Evolutionary conservation across 2,797 vertebrate genomes (phyloP).

Genomic region (Perodicticus potto): DNA sequence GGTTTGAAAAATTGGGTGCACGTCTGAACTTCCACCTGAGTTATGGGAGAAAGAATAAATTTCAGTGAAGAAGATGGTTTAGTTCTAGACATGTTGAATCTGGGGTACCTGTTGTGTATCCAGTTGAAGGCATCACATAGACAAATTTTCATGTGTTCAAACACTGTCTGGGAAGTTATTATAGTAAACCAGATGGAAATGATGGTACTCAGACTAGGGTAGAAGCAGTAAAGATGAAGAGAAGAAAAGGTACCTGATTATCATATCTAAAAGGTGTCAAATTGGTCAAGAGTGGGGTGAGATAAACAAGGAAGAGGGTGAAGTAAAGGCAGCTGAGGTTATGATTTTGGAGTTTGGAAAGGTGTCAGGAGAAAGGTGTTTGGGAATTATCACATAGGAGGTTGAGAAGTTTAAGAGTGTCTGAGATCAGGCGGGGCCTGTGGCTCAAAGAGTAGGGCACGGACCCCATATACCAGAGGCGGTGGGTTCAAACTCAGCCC

Average conservation of each 20-base stretch:
- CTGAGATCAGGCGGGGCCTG: not conserved
- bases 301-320: not conserved
- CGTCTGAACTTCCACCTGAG: not conserved
- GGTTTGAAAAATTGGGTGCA: conserved; percentile 17
- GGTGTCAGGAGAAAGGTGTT: not conserved
- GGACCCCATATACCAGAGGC: too few species aligned
- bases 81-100: not conserved
- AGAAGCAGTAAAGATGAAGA: not conserved
- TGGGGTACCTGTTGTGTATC: not conserved
- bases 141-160: not conserved
- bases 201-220: not conserved
- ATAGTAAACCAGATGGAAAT: not conserved
- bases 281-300: not conserved
- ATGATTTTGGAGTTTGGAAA: not conserved
- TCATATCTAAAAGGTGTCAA: not conserved
- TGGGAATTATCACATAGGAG: not conserved
- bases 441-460: too few species aligned
- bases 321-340: not conserved
- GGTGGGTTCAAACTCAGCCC: too few species aligned
- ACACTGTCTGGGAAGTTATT: not conserved
- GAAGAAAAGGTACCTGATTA: not conserved
- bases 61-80: not conserved
- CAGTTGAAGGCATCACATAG: not conserved
- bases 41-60: not conserved
- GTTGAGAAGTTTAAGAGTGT: not conserved